Evolutionary conservation across 2,113 vertebrate genomes (phyloP).

Genomic region (Macrotus californicus): DNA sequence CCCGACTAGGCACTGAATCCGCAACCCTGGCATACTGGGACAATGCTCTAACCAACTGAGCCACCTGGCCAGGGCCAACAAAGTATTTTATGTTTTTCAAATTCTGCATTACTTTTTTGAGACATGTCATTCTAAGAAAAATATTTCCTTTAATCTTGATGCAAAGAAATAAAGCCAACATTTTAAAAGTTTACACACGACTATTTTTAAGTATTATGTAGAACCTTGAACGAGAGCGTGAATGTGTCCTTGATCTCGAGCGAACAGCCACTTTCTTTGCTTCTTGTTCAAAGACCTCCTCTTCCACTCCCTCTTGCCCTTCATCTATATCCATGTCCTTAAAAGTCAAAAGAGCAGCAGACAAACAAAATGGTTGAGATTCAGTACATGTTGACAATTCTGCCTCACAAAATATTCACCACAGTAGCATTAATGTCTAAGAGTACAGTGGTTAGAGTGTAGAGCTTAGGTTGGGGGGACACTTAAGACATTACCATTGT

Average conservation of each 20-base stretch:
- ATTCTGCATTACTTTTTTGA: conserved; percentile 7
- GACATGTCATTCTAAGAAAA: not conserved
- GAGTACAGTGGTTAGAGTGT: not conserved
- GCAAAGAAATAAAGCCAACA: not conserved
- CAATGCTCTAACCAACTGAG: no score
- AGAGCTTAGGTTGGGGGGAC: not conserved
- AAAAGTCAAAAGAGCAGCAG: conserved; percentile 33
- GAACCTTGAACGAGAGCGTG: conserved; percentile 95
- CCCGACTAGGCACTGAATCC: no score
- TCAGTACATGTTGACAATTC: not conserved
- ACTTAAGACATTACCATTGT: not conserved
- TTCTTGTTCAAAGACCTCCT: conserved; percentile 92
- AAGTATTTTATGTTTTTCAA: not conserved
- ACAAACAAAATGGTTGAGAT: conserved; percentile 19
- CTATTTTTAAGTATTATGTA: conserved; percentile 44
- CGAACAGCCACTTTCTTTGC: conserved; percentile 88
- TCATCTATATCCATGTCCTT: conserved; percentile 97
- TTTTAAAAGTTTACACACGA: not conserved
- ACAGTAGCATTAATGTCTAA: not conserved
- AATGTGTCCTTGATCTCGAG: conserved; percentile 93
- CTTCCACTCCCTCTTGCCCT: conserved; percentile 91
- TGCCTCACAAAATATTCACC: not conserved
- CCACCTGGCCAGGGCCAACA: no score
- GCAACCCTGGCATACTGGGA: no score
- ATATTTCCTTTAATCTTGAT: not conserved